Evolutionary conservation across 2,888 invertebrate species (phyloP), one percentile per base, ranked within the genome.

Genomic region (Heliconius hortense): DNA sequence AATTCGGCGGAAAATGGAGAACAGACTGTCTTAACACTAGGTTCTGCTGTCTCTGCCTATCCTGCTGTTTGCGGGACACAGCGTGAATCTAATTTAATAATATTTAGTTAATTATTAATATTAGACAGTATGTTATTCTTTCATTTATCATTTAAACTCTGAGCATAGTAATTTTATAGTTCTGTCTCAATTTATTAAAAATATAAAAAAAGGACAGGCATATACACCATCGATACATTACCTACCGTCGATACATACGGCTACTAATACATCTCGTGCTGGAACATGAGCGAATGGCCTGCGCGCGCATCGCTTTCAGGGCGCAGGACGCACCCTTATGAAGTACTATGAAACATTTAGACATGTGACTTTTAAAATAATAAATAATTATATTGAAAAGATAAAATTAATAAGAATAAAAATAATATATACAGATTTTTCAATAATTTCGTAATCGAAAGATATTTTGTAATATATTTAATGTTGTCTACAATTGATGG

Each of bases 291-390:
- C 86, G 13, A 84, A 81, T 82, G 83, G 82, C 73, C 76, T 93
- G 93, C 93, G 93, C 93, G 92, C 93, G 93, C 93, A 93, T 81
- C 79, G 83, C 80, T 88, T 89, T 87, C 89, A 93, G 89, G 86
- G 93, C 93, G 93, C 93, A 93, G 91, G 93, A 90, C 91, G 85
- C 87, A 84, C 83, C 89, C 86, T 85, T 78, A 68, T 74, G 75
- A 79, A 88, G 91, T 82, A 81, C 81, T 91, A 91, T 75, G 80
- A 92, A 71, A 91, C 78, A 71, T 84, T 83, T 90, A 93, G 93
- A 93, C 83, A 80, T 62, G 79, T 74, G 60, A 66, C 7, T 63
- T 15, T 72, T 5, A 69, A 66, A 43, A 73, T 31, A 69, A 69
- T 35, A 56, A 56, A 56, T 56, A 56, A 69, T 69, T 69, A 31